Conservation (phyloP, 2,888 invertebrate species). For the Falcaria lacertinaria region DNA sequence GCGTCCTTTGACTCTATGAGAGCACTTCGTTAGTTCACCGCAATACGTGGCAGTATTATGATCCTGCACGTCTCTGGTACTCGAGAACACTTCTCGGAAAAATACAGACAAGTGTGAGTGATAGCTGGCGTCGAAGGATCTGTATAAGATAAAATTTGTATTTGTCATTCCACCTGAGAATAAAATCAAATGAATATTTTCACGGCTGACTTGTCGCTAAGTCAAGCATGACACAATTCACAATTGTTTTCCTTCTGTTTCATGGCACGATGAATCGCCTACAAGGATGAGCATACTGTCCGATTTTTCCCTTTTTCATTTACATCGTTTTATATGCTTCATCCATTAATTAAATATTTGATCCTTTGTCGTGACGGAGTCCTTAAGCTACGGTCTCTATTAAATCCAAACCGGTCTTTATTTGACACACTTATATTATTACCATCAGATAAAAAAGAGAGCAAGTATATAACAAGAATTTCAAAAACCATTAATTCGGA, state of each 20-base stretch:
- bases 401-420: too few species aligned
- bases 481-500: too few species aligned
- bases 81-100: slow-evolving; percentile 20
- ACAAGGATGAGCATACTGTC: not conserved
- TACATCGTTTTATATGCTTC: not conserved
- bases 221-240: not conserved
- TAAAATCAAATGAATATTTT: not conserved
- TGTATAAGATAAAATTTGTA: not conserved
- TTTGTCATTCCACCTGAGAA: not conserved
- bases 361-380: too few species aligned
- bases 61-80: slow-evolving; percentile 41
- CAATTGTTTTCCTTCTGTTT: not conserved
- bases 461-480: too few species aligned
- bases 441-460: too few species aligned
- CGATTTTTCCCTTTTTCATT: not conserved
- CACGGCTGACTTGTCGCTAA: not conserved
- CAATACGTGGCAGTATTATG: slow-evolving; percentile 42
- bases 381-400: too few species aligned
- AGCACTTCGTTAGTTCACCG: slow-evolving; percentile 50
- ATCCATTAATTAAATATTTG: too few species aligned
- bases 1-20: slow-evolving; percentile 41
- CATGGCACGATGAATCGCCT: not conserved
- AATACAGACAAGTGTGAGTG: slow-evolving; percentile 5
- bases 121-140: slow-evolving; percentile 5
- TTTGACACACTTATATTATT: too few species aligned